These are phyloP conservation scores for Paraescarpia echinospica DNA, from an alignment of 1,140 invertebrate species.

Conservation along the genomic window DNA sequence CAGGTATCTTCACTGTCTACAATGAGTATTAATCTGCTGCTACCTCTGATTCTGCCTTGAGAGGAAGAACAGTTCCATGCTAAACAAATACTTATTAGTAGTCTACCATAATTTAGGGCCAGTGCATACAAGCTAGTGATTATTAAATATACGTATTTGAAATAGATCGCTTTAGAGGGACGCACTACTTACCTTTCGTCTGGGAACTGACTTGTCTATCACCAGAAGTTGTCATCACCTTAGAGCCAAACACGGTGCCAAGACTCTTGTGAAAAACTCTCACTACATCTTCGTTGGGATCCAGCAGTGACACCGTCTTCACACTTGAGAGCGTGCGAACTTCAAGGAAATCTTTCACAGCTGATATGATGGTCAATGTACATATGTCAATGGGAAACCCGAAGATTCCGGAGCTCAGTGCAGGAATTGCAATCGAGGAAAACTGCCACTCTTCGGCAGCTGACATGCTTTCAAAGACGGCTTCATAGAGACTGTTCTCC, in stretches of 20 bases:
- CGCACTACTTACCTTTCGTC: neutral
- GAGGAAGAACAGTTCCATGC: too few relatives aligned
- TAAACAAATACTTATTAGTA: too few relatives aligned
- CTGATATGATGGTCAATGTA: neutral
- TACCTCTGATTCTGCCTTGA: too few relatives aligned
- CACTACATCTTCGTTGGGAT: neutral
- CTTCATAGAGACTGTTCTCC: neutral
- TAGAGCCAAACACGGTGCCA: neutral
- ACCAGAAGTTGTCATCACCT: neutral
- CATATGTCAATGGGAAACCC: neutral
- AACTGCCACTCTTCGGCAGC: constrained; percentile 16
- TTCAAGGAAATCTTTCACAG: neutral
- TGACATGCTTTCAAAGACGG: neutral
- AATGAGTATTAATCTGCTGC: neutral
- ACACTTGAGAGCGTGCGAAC: neutral
- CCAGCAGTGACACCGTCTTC: neutral
- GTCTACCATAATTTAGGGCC: too few relatives aligned
- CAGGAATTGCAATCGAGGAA: constrained; percentile 36
- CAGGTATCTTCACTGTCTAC: neutral
- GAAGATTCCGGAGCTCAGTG: constrained; percentile 37
- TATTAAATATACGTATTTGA: too few relatives aligned
- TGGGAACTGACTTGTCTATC: neutral
- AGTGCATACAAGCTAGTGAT: too few relatives aligned
- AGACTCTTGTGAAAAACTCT: neutral
- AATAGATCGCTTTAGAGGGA: neutral